Evolutionary conservation across 2,113 vertebrate species (phyloP).

Genomic region (Nipponia nippon): DNA sequence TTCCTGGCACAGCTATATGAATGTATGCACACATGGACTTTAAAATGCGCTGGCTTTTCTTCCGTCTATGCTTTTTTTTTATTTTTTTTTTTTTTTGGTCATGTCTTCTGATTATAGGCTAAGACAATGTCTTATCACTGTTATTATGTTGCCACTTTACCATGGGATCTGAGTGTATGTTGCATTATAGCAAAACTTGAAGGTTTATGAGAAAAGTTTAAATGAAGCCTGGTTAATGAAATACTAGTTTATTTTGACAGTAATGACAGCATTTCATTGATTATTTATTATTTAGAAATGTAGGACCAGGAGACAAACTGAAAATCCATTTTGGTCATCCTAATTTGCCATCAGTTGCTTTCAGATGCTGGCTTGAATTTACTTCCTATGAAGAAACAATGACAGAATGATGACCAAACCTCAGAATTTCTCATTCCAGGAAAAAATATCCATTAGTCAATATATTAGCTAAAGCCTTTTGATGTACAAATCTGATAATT

Average conservation of each 20-base stretch:
- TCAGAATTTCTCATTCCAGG: not conserved
- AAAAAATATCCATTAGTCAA: not conserved
- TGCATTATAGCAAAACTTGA: not conserved
- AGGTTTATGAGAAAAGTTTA: not conserved
- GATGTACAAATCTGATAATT: not conserved
- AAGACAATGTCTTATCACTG: not conserved
- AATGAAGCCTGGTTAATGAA: not conserved
- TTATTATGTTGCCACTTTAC: not conserved
- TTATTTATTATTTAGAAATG: not conserved
- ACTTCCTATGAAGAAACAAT: not conserved
- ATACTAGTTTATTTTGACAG: not conserved
- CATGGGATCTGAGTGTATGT: not conserved
- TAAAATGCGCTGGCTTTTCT: not conserved
- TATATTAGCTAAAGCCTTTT: not conserved
- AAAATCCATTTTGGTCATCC: not conserved
- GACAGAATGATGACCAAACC: not conserved
- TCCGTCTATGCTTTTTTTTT: not conserved
- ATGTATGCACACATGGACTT: not conserved
- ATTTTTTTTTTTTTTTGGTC: not conserved
- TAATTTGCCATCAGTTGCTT: not conserved
- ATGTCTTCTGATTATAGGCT: not conserved
- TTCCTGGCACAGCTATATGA: not conserved
- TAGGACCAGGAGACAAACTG: not conserved
- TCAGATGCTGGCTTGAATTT: not conserved
- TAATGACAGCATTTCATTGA: not conserved